Conservation (phyloP, 2,888 invertebrate species). For the Epirrhoe tristata region DNA sequence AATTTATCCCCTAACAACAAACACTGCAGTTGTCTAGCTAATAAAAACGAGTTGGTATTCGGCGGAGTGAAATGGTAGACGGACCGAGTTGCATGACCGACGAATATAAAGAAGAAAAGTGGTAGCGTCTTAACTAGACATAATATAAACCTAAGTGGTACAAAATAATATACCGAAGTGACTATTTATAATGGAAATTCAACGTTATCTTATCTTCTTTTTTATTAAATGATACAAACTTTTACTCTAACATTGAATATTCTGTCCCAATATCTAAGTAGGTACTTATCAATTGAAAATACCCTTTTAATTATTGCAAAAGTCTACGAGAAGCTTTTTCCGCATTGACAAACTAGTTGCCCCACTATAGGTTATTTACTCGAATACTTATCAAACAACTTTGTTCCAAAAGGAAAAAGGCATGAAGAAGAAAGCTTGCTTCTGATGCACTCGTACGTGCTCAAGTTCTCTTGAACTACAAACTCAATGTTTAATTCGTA, state of each 20-base stretch:
- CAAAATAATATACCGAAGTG: not conserved
- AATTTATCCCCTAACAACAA: constrained; percentile 40
- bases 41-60: constrained; percentile 29
- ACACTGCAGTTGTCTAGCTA: constrained; percentile 38
- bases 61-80: constrained; percentile 22
- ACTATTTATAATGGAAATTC: not conserved
- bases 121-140: not conserved
- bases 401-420: not conserved
- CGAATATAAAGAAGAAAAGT: not conserved
- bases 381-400: constrained; percentile 14
- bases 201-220: not conserved
- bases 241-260: not conserved
- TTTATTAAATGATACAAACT: not conserved
- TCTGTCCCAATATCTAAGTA: not conserved
- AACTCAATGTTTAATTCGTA: constrained; percentile 21
- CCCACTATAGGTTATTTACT: constrained; percentile 15
- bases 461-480: constrained; percentile 10
- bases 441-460: constrained; percentile 14
- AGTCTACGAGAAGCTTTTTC: constrained; percentile 4
- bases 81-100: constrained; percentile 18
- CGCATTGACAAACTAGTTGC: not conserved
- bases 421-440: constrained; percentile 10
- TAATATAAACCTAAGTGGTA: not conserved
- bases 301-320: constrained; percentile 2
- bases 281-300: constrained; percentile 1